Evolutionary conservation across 2,113 vertebrate genomes (phyloP).

Genomic region (Zosterops pallidus): DNA sequence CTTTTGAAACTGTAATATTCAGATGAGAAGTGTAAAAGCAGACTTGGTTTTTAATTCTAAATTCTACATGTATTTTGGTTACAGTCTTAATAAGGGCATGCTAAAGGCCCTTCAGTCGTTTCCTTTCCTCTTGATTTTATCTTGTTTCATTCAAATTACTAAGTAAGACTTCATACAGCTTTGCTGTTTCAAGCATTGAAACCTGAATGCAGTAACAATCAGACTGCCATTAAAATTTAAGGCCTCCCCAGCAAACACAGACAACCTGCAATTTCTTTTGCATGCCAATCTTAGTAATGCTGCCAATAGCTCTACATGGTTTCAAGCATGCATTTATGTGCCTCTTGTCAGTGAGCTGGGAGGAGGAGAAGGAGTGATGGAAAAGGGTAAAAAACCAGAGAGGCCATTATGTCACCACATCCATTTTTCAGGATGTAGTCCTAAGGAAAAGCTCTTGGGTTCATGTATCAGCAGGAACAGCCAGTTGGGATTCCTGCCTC

Average conservation of each 20-base stretch:
- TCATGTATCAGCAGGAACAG: not conserved
- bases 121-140: conserved; percentile 30
- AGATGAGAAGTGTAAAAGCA: conserved; percentile 24
- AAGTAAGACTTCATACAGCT: not conserved
- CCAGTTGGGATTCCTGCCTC: not conserved
- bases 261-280: not conserved
- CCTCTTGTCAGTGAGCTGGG: not conserved
- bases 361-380: not conserved
- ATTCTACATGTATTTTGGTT: not conserved
- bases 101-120: not conserved
- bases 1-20: conserved; percentile 1
- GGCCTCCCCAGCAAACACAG: not conserved
- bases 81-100: not conserved
- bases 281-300: not conserved
- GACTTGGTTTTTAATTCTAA: not conserved
- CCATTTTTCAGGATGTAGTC: not conserved
- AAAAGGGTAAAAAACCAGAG: not conserved
- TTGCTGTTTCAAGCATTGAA: not conserved
- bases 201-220: not conserved
- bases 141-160: not conserved
- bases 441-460: not conserved
- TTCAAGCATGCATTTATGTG: not conserved
- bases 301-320: not conserved
- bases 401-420: not conserved
- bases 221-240: not conserved